Conservation (phyloP, 2,888 invertebrate genomes). For the Steromphala cineraria region DNA sequence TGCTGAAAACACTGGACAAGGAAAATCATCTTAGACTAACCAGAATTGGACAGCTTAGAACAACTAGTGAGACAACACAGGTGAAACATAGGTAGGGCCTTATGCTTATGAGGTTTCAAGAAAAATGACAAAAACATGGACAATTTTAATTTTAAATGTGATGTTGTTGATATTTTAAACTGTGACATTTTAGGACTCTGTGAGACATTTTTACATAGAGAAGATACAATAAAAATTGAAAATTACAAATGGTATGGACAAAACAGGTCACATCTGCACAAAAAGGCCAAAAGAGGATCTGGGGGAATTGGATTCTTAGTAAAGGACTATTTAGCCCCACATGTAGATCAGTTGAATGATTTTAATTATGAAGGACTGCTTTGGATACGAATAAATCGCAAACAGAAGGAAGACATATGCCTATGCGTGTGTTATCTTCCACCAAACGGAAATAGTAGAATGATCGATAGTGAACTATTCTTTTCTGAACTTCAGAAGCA, state of each 20-base stretch:
- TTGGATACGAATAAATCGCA: background rate
- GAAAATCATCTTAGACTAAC: background rate
- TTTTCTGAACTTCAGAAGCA: conserved; percentile 7
- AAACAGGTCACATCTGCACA: background rate
- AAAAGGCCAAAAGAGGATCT: background rate
- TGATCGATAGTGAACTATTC: background rate
- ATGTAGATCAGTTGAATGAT: background rate
- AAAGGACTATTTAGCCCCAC: background rate
- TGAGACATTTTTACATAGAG: too few species aligned
- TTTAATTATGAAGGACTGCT: background rate
- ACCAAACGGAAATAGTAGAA: background rate
- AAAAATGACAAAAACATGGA: background rate
- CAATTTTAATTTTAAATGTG: conserved; percentile 4
- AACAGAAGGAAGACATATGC: background rate
- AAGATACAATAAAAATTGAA: too few species aligned
- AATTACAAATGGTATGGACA: background rate
- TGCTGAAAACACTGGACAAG: background rate
- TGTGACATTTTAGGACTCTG: background rate
- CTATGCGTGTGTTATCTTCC: background rate
- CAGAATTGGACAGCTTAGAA: background rate
- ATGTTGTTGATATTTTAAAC: background rate
- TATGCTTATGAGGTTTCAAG: background rate
- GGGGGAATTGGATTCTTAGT: background rate
- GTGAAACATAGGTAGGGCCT: background rate
- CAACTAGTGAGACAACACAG: background rate